Conservation (phyloP, 2,888 invertebrate species). For the Pardosa pseudoannulata region DNA sequence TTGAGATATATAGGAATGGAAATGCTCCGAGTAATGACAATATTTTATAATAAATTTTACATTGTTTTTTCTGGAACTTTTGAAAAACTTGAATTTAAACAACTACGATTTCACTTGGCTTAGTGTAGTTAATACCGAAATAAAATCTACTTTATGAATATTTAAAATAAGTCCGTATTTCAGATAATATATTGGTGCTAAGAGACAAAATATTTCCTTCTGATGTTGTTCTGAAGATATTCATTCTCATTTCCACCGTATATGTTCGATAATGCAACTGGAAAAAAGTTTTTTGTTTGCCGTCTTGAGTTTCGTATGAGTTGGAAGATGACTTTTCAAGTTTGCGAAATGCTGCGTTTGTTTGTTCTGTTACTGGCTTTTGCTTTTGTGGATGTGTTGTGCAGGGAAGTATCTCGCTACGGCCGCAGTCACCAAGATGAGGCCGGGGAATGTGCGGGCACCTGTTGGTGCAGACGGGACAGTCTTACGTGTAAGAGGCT, state of each 20-base stretch:
- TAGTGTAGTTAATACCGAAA: too few species aligned
- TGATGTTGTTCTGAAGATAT: not conserved
- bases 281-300: not conserved
- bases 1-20: too few species aligned
- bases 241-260: not conserved
- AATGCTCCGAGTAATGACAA: too few species aligned
- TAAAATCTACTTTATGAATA: too few species aligned
- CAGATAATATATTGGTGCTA: too few species aligned
- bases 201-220: not conserved
- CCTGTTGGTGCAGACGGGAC: constrained; percentile 58
- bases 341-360: not conserved
- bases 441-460: constrained; percentile 53
- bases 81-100: too few species aligned
- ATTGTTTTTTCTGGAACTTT: too few species aligned
- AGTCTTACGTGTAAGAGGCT: constrained; percentile 56
- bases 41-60: too few species aligned
- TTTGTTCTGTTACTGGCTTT: not conserved
- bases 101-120: too few species aligned
- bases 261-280: not conserved
- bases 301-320: not conserved
- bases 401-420: not conserved
- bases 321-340: not conserved
- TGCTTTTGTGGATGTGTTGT: not conserved
- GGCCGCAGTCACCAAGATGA: constrained; percentile 32
- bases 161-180: too few species aligned